These are phyloP conservation scores for Dryobates pubescens DNA, from an alignment of 2,797 vertebrate species.

Conservation along the genomic window DNA sequence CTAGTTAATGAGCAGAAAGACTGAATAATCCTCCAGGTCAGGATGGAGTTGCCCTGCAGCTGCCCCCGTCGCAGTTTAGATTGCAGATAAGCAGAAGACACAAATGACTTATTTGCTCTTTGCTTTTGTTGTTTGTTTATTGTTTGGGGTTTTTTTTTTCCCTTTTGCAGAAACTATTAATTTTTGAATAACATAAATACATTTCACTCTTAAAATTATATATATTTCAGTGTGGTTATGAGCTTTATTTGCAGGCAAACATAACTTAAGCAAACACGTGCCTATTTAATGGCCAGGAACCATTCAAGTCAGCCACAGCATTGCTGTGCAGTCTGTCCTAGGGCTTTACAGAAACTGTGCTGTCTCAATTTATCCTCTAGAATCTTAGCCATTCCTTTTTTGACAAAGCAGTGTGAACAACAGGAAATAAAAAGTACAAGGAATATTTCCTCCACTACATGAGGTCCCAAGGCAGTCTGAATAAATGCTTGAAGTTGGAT, in stretches of 20 bases:
- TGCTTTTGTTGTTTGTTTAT: not conserved
- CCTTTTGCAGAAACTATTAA: constrained; percentile 41
- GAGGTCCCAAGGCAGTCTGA: not conserved
- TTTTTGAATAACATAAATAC: constrained; percentile 49
- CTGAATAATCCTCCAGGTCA: constrained; percentile 65
- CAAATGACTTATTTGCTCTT: not conserved
- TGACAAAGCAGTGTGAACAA: not conserved
- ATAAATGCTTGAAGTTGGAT: not conserved
- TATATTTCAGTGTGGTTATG: constrained; percentile 11
- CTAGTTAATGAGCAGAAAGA: constrained; percentile 64
- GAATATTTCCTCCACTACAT: not conserved
- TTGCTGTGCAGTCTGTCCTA: not conserved
- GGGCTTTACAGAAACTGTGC: not conserved
- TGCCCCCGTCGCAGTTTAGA: constrained; percentile 26
- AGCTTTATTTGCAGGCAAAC: constrained; percentile 30
- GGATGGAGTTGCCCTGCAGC: not conserved
- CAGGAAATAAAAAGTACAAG: not conserved
- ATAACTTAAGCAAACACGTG: not conserved
- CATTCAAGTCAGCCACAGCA: not conserved
- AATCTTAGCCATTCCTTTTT: not conserved
- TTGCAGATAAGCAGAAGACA: constrained; percentile 11
- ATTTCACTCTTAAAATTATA: constrained; percentile 21
- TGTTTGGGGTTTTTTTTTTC: not conserved
- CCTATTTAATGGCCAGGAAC: constrained; percentile 8
- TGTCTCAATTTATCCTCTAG: not conserved